Evolutionary conservation across 2,113 vertebrate species (phyloP), one percentile per base, ranked within the genome.

Genomic region (Nerophis ophidion): DNA sequence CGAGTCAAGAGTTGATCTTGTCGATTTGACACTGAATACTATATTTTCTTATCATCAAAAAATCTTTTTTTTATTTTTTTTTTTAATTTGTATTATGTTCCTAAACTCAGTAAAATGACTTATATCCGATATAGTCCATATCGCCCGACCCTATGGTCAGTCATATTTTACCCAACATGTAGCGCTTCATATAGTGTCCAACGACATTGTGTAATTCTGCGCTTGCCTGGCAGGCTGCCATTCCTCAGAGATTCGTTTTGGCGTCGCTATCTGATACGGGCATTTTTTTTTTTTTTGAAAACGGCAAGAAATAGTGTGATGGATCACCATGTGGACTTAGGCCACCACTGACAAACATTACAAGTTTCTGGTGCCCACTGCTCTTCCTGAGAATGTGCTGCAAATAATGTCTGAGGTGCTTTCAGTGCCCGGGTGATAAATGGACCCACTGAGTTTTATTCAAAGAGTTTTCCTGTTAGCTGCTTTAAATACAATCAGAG

Each of bases 271-370:
- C 2, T 1, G 50, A 61, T 57, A 48, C 67, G 63, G 66, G 59
- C 16, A 47, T 62, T 60, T 58, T 47, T 36, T 26, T 26, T 26
- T 26, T 1, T 44, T 44, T 6, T 38, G 74, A 74, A 63, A 69
- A 56, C 84, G 77, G 69, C 70, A 75, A 64, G 60, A 60, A 34
- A n/a, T 56, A 17, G 54, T 7, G 48, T 85, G 82, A 88, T 87
- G 71, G 77, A 89, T 89, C 62, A 81, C 80, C 72, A 66, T 44
- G 57, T 62, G 67, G 53, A 77, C 77, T 63, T 66, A 59, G 81
- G 63, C 65, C 71, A 74, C 61, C 66, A 44, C 61, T 63, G 67
- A 48, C 68, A 26, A 59, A 72, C 70, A 63, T 76, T 70, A 65
- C 35, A 70, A 73, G 70, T 52, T 72, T 65, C 63, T 65, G 55